Conservation (phyloP, 2,888 invertebrate genomes). For the Tryphoninae sp. region DNA sequence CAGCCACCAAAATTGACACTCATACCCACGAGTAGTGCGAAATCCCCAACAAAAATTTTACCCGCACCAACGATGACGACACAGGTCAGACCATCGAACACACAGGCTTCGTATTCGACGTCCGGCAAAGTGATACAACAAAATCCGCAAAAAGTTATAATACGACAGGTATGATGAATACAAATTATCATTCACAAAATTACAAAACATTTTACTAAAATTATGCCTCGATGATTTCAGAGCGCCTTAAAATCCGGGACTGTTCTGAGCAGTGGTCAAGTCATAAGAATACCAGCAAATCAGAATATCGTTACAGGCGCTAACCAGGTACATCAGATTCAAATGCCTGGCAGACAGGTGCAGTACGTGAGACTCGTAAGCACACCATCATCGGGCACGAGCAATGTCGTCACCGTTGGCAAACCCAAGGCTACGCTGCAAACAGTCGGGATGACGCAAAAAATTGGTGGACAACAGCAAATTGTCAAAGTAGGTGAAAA, state of each 20-base stretch:
- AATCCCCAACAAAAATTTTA: conserved; percentile 88
- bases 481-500: conserved; percentile 76
- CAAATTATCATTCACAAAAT: neutral
- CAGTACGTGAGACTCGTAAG: conserved; percentile 89
- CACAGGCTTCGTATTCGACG: conserved; percentile 73
- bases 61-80: conserved; percentile 83
- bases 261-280: conserved; percentile 79
- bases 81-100: conserved; percentile 75
- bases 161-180: conserved; percentile 80
- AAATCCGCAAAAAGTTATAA: conserved; percentile 83
- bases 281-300: conserved; percentile 82
- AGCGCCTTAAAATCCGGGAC: conserved; percentile 80
- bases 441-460: conserved; percentile 77
- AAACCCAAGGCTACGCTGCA: conserved; percentile 78
- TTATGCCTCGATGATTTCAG: conserved; percentile 65
- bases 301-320: conserved; percentile 80
- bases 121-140: conserved; percentile 76
- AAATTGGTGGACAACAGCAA: conserved; percentile 77
- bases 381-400: conserved; percentile 80
- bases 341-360: conserved; percentile 88
- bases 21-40: conserved; percentile 81
- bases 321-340: conserved; percentile 87
- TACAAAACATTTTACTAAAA: conserved; percentile 1
- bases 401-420: conserved; percentile 78
- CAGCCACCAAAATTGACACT: conserved; percentile 79